Evolutionary conservation across 2,113 vertebrate genomes (phyloP).

Genomic region (Lanius collurio): DNA sequence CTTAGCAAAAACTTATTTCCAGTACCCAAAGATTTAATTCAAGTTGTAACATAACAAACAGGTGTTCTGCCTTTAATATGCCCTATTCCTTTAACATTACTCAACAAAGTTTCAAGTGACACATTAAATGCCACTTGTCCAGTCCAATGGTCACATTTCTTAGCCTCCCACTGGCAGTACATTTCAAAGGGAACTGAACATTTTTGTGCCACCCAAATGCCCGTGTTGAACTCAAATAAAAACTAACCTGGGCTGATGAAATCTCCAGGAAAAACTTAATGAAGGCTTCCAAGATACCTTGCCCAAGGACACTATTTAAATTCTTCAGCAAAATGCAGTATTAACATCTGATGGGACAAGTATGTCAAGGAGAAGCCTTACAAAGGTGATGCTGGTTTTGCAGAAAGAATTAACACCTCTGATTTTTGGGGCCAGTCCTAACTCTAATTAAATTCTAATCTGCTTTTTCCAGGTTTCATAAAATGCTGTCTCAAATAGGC

Average conservation of each 20-base stretch:
- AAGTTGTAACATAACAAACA: not conserved
- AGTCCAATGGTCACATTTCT: not conserved
- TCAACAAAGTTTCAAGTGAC: not conserved
- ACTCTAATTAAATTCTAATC: conserved; percentile 29
- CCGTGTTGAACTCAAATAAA: not conserved
- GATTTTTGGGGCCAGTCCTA: not conserved
- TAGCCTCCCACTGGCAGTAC: fast-evolving
- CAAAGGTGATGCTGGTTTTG: not conserved
- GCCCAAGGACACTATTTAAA: not conserved
- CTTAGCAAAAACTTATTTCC: not conserved
- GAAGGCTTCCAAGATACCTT: not conserved
- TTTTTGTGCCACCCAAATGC: not conserved
- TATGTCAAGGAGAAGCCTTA: not conserved
- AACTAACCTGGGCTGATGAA: not conserved
- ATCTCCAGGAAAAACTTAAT: not conserved
- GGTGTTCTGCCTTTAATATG: not conserved
- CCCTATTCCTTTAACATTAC: not conserved
- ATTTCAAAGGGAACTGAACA: not conserved
- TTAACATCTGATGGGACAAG: not conserved
- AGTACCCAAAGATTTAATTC: not conserved
- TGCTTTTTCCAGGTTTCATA: conserved; percentile 8
- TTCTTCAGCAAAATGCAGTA: not conserved
- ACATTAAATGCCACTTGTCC: not conserved
- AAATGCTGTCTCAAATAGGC: conserved; percentile 15
- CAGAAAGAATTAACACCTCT: not conserved